A percentile compares a stretch with the other conserved stretches of the same genome.
These are phyloP conservation scores for Pandemis cinnamomeana DNA, from an alignment of 2,888 invertebrate genomes.

Conservation along the genomic window DNA sequence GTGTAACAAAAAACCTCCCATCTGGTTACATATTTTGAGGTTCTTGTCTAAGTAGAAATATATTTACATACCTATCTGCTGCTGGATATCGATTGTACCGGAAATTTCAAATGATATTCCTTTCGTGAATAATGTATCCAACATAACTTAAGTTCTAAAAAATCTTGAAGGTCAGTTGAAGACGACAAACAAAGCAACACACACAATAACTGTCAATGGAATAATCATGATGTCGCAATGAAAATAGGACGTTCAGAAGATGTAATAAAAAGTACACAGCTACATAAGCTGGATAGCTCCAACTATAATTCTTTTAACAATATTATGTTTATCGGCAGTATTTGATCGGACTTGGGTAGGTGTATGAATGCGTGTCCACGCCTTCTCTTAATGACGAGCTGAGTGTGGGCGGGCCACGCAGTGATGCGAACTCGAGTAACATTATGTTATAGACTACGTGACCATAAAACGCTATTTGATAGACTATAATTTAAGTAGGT, in stretches of 20 bases:
- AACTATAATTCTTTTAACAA: background rate
- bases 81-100: background rate
- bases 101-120: background rate
- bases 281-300: background rate
- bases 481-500: slow-evolving; percentile 7
- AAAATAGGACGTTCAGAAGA: background rate
- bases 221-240: background rate
- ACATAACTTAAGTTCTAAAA: background rate
- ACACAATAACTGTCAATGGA: background rate
- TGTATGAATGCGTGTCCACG: slow-evolving; percentile 15
- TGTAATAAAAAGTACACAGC: background rate
- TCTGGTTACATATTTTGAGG: too few relatives aligned
- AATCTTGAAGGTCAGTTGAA: background rate
- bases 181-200: background rate
- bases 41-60: too few relatives aligned
- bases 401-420: slow-evolving; percentile 13
- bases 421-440: slow-evolving; percentile 1
- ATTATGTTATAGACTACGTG: background rate
- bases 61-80: too few relatives aligned
- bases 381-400: slow-evolving; percentile 14
- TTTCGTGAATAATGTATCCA: background rate
- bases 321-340: background rate
- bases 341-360: background rate
- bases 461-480: slow-evolving; percentile 1
- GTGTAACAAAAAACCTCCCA: too few relatives aligned